Conservation (phyloP, 2,113 vertebrate species). For the Sialia sialis region DNA sequence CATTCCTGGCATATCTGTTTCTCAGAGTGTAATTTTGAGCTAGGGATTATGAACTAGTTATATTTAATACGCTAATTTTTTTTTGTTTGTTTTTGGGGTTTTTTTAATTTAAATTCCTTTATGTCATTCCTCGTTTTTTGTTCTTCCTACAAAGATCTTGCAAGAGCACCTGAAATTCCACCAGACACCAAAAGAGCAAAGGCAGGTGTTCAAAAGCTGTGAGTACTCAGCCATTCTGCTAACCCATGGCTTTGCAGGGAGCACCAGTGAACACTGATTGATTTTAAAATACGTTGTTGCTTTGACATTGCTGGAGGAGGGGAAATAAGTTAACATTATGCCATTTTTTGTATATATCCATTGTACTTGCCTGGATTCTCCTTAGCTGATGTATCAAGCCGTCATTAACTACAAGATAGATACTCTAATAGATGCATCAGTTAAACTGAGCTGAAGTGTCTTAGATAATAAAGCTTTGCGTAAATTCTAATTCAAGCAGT, state of each 20-base stretch:
- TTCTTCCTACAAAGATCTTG: neutral
- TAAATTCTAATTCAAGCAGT: conserved; percentile 18
- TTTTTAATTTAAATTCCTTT: neutral
- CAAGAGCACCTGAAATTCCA: neutral
- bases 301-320: neutral
- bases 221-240: neutral
- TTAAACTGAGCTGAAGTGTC: conserved; percentile 14
- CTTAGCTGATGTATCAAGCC: neutral
- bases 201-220: neutral
- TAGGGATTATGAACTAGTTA: neutral
- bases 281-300: neutral
- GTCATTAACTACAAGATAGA: neutral
- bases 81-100: neutral
- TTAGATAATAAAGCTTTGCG: neutral
- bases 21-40: neutral
- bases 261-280: neutral
- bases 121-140: neutral
- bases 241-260: neutral
- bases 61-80: neutral
- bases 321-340: neutral
- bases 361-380: neutral
- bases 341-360: neutral
- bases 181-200: neutral
- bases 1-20: neutral
- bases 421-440: neutral